A percentile compares a stretch with the other conserved stretches of the same genome.
Conservation (phyloP, 2,888 invertebrate species). For the Platycnemis pennipes region DNA sequence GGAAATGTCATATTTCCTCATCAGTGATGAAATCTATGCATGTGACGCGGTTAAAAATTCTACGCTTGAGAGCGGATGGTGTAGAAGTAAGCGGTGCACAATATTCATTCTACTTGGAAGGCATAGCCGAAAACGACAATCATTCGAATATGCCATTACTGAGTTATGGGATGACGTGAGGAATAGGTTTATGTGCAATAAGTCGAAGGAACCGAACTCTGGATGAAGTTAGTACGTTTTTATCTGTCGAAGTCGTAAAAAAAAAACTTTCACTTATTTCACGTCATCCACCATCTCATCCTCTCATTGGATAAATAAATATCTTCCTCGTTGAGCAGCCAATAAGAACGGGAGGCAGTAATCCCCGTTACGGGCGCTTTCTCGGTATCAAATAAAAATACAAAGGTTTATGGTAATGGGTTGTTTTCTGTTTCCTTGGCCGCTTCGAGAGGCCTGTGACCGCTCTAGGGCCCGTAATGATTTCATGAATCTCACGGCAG, state of each 20-base stretch:
- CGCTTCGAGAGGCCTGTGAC: background rate
- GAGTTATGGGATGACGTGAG: no score
- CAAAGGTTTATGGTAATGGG: slow-evolving; percentile 13
- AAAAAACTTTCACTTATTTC: slow-evolving; percentile 10
- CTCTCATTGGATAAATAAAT: background rate
- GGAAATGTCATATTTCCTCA: no score
- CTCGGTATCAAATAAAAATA: background rate
- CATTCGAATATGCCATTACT: no score
- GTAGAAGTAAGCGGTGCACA: no score
- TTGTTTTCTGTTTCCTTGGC: background rate
- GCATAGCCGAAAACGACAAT: no score
- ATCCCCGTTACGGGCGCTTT: background rate
- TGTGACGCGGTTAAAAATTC: no score
- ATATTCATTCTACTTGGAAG: no score
- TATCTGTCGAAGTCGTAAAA: background rate
- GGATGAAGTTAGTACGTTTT: background rate
- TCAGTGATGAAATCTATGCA: no score
- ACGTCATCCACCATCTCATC: background rate
- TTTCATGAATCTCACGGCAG: slow-evolving; percentile 11
- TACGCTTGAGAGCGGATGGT: no score
- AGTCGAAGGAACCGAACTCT: no score
- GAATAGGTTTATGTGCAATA: no score
- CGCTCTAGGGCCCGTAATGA: background rate
- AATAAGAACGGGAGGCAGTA: background rate
- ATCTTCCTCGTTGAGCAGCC: background rate